Evolutionary conservation across 2,888 invertebrate species (phyloP).

Genomic region (Thecocarcelia acutangulata): DNA sequence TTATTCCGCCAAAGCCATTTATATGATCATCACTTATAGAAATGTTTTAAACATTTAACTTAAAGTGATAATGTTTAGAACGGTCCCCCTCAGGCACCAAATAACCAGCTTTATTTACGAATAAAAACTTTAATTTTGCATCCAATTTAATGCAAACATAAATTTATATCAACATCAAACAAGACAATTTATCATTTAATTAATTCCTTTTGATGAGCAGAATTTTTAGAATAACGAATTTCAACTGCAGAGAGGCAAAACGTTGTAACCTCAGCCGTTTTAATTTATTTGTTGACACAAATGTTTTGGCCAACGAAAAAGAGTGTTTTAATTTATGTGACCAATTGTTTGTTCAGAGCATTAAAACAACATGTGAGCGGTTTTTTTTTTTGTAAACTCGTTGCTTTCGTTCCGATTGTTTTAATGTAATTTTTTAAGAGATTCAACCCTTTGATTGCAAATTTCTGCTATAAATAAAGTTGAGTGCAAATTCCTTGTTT

Average conservation of each 20-base stretch:
- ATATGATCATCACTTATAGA: too few species aligned
- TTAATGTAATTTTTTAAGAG: constrained; percentile 19
- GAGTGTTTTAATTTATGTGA: constrained; percentile 30
- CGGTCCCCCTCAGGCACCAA: too few species aligned
- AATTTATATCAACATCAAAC: background rate
- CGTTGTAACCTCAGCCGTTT: constrained; percentile 4
- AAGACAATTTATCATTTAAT: constrained; percentile 21
- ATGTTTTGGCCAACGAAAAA: constrained; percentile 7
- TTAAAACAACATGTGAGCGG: constrained; percentile 13
- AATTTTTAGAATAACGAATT: background rate
- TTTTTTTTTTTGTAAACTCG: background rate
- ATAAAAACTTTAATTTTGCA: too few species aligned
- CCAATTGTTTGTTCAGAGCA: constrained; percentile 17
- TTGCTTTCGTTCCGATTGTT: constrained; percentile 7
- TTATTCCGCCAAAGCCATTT: too few species aligned
- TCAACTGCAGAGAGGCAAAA: background rate
- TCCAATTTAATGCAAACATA: background rate
- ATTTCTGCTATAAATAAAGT: constrained; percentile 50
- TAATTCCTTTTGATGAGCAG: constrained; percentile 16
- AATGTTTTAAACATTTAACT: too few species aligned
- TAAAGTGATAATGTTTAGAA: too few species aligned
- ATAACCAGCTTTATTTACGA: too few species aligned
- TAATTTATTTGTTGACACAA: constrained; percentile 37
- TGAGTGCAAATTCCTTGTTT: constrained; percentile 27
- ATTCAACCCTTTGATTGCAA: constrained; percentile 36